phyloP scores from a whole-genome alignment of 2,888 invertebrate genomes.

The Galeruca laticollis region DNA sequence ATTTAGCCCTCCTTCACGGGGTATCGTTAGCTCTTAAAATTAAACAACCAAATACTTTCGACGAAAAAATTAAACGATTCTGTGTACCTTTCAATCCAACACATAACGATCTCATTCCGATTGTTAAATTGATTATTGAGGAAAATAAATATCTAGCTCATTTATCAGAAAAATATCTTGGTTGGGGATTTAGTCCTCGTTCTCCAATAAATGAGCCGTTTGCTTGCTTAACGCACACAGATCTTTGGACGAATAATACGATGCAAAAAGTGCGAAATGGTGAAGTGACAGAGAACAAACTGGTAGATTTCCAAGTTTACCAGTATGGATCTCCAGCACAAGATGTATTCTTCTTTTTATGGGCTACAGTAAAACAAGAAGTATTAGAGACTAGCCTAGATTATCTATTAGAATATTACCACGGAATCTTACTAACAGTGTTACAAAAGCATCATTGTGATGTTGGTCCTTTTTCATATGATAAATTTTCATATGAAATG shows the following conservation, averaged over 20 bases:
- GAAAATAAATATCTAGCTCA: constrained; percentile 24
- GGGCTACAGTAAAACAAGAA: constrained; percentile 66
- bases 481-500: constrained; percentile 63
- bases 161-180: constrained; percentile 8
- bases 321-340: constrained; percentile 67
- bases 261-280: constrained; percentile 65
- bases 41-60: constrained; percentile 63
- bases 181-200: constrained; percentile 15
- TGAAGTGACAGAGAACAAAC: constrained; percentile 58
- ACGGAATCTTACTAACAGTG: constrained; percentile 64
- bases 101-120: not conserved
- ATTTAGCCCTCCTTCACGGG: constrained; percentile 71
- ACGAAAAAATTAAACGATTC: constrained; percentile 60
- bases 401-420: constrained; percentile 67
- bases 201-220: constrained; percentile 55
- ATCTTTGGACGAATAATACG: constrained; percentile 73
- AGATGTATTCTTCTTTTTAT: constrained; percentile 70
- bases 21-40: constrained; percentile 68
- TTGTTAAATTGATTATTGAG: constrained; percentile 10
- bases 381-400: constrained; percentile 65
- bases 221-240: constrained; percentile 69
- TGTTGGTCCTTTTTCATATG: constrained; percentile 60
- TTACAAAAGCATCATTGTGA: constrained; percentile 58
- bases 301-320: constrained; percentile 72
- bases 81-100: constrained; percentile 30